Base-by-base conservation (phyloP, 2,888 invertebrate genomes). In the Oeneis ivallda region DNA sequence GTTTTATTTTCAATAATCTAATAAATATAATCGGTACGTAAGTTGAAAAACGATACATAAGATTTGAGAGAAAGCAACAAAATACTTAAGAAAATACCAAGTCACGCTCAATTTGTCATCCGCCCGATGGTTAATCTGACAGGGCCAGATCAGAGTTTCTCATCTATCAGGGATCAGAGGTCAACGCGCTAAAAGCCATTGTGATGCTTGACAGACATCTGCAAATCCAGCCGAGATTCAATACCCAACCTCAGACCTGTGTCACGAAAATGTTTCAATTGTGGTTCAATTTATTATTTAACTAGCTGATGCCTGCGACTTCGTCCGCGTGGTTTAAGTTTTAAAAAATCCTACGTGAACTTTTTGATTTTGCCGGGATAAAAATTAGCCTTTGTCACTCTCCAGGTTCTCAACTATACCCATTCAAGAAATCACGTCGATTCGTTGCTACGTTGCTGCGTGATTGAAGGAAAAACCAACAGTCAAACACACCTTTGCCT, bases 151-250 rank as follows among this genome's bases (percentile, higher is more conserved):
- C 47, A 60, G 60, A 56, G 49, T 41, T 52, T 61, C 52, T 61
- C 61, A 50, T 60, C 59, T 60, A 59, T 53, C 54, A 32, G 58
- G 41, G 65, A 59, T 53, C 49, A 60, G 64, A 49, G 65, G 65
- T 65, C 60, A 61, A 61, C 32, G 60, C 53, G 13, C 62, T 39
- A 45, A 37, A 49, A 53, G 52, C 52, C 34, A 60, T 61, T 60
- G 39, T 61, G 53, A 53, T 19, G 52, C 49, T 52, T 60, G 67
- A 63, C 67, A 67, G 60, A 56, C 57, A 56, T 64, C 49, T 34
- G 56, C 60, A 49, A 67, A 69, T 67, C 67, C 67, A 63, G 64
- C 39, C 52, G 59, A 65, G 62, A 67, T 69, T 69, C 63, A 68
- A 67, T 69, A 62, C 62, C 37, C 43, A 63, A 62, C 60, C 52